Base-by-base conservation (phyloP, 1,140 invertebrate species). In the Paraescarpia echinospica region DNA sequence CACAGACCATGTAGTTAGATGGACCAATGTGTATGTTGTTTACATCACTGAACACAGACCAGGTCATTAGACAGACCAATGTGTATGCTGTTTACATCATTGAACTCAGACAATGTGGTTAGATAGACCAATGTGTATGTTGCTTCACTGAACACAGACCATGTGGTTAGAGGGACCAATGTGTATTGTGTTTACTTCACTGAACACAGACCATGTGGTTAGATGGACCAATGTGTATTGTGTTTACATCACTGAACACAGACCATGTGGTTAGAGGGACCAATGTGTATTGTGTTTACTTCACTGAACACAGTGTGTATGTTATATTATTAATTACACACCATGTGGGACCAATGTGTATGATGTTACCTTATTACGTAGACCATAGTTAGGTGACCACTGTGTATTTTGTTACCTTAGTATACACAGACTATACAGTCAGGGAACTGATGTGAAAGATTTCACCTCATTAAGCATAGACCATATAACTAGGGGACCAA, bases 11-110 rank as follows among this genome's bases (percentile, higher is more conserved):
- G 41, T 41, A 12, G 41, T 41, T 41, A 41, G 41, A 41, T 41
- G 96, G 95, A 12, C 94, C 95, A 90, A 94, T 94, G 92, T 96
- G 95, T 92, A 95, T 95, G 12, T 95, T 18, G n/a, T n/a, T 51
- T 51, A 94, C 93, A 77, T 95, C 94, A 91, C 95, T 96, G 93
- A 41, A 41, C 41, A 41, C 41, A 41, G 41, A 59, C 93, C 94
- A 41, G 4, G 41, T 41, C 4, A 12, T 41, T 41, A 41, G 41
- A 41, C 12, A 96, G 96, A 12, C 94, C 95, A 90, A 94, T 94
- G 93, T 96, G 95, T 92, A 95, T 95, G 6, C 95, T 95, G 14
- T 93, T 91, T 18, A 94, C 93, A 77, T 95, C 94, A 91, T 95
- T 96, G 93, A 41, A 41, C 41, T 6, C 41, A 41, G 41, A 59